These are phyloP conservation scores for Monoplex corrugatus DNA, from an alignment of 2,888 invertebrate genomes.

Conservation along the genomic window DNA sequence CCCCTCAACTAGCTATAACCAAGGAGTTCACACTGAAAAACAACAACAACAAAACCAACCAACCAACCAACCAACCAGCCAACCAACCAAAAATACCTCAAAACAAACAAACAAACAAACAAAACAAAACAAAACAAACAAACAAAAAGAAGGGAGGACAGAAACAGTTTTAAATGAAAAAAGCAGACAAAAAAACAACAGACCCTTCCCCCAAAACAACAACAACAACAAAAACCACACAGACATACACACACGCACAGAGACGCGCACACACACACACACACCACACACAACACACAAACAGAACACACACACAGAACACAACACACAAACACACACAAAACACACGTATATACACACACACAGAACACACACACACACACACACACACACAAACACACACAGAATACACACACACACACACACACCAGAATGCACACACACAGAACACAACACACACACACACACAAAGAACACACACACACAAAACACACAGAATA, in stretches of 20 bases:
- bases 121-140: background rate
- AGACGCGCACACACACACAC: background rate
- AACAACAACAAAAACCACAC: background rate
- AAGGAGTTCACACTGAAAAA: too few relatives aligned
- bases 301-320: conserved; percentile 17
- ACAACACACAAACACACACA: conserved; percentile 1
- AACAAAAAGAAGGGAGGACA: too few relatives aligned
- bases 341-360: background rate
- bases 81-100: too few relatives aligned
- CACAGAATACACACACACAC: background rate
- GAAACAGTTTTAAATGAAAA: background rate
- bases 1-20: too few relatives aligned
- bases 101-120: background rate
- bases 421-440: background rate
- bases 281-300: background rate
- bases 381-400: background rate
- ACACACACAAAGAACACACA: too few relatives aligned
- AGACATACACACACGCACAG: background rate
- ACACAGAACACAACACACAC: too few relatives aligned
- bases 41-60: too few relatives aligned
- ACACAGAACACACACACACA: background rate
- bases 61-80: too few relatives aligned
- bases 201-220: background rate
- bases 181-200: background rate
- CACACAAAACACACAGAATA: too few relatives aligned